Percentiles rank a stretch among this genome's conserved stretches.
Evolutionary conservation across 2,113 vertebrate genomes (phyloP).

Genomic region (Pachyramphus minor): DNA sequence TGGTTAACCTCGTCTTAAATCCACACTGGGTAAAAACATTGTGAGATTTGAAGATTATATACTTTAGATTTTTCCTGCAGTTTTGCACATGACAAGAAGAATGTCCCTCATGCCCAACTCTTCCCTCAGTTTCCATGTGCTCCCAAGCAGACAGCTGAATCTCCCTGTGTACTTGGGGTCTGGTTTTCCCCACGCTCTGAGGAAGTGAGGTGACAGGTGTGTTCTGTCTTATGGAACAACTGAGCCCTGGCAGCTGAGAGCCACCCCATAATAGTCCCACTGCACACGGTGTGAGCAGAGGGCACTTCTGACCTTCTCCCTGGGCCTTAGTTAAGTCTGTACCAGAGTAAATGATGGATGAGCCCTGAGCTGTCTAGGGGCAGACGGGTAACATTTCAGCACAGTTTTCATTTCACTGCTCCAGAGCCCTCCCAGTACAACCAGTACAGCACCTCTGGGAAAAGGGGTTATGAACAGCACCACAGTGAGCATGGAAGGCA

Average conservation of each 20-base stretch:
- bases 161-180: background rate
- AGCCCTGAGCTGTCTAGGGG: background rate
- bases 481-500: background rate
- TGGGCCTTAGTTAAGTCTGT: background rate
- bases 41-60: background rate
- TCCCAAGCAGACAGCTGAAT: background rate
- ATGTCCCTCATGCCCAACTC: background rate
- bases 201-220: background rate
- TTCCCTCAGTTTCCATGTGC: background rate
- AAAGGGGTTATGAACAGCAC: background rate
- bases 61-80: background rate
- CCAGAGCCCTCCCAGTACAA: background rate
- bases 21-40: background rate
- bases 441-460: fast-evolving
- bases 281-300: background rate
- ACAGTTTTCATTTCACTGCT: background rate
- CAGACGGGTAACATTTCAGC: background rate
- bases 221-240: background rate
- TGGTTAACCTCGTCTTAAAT: background rate
- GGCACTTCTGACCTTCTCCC: background rate
- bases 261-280: background rate
- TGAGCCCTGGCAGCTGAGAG: background rate
- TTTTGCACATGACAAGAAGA: background rate
- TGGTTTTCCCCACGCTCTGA: fast-evolving
- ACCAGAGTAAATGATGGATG: background rate